Base-by-base conservation (phyloP, 2,797 vertebrate species). In the Orientallactaga sibirica region DNA sequence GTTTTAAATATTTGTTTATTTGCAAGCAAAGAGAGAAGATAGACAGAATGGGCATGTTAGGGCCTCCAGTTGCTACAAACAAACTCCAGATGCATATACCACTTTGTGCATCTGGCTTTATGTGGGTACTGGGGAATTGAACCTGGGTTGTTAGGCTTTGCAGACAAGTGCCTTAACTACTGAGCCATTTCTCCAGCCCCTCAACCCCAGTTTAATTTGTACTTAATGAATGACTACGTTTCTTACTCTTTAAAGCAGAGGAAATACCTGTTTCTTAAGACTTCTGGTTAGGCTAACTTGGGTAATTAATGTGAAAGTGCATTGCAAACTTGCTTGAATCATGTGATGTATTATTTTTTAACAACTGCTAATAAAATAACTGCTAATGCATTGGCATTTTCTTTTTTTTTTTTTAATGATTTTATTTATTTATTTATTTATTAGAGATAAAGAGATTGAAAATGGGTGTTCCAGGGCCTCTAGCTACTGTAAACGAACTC, bases 381-480 rank as follows among this genome's bases (percentile, higher is more conserved):
- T 64, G 18, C 62, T 24, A 24, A 76, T 84, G n/a, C n/a, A n/a
- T 80, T 94, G n/a, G 86, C 86, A 15, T 81, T 93, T 93, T 94
- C 93, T 55, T 48, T 48, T 48, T 9, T 48, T 48, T 81, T 93
- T 91, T 94, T 93, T 58, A 78, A 52, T 52, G 7, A 52, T 52
- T 52, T 52, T 52, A 52, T 52, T 52, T 52, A 7, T 37, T 52
- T 52, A 7, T 37, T 37, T 37, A 37, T 37, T 37, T 37, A 37
- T 37, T 37, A 37, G 33, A 37, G 33, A 37, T 37, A 37, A 37
- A 37, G 33, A 37, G 33, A 37, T 37, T 37, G 33, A 37, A 37
- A 37, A 37, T 37, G 33, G 33, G 33, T 2, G 33, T 37, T 37
- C 33, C 33, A 37, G 33, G 33, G 33, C 33, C 33, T 37, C 33